phyloP scores from a whole-genome alignment of 1,140 invertebrate genomes.

The Sinonovacula constricta region DNA sequence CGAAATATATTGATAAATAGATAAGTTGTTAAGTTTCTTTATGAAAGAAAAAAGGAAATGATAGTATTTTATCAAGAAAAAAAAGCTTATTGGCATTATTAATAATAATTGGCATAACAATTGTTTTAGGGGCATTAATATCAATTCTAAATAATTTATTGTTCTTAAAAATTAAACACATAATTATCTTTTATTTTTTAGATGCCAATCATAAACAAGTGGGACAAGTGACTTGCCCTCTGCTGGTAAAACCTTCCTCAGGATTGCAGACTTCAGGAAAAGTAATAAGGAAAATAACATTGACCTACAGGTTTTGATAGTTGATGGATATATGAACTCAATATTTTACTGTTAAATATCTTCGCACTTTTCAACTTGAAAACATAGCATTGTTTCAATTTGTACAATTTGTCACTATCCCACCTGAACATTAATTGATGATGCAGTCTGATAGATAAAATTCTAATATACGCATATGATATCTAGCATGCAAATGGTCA shows the following conservation, averaged over 20 bases:
- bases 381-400: constrained; percentile 32
- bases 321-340: constrained; percentile 34
- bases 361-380: constrained; percentile 31
- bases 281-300: constrained; percentile 30
- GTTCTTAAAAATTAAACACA: constrained; percentile 34
- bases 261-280: constrained; percentile 33
- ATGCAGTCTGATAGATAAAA: constrained; percentile 32
- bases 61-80: not conserved
- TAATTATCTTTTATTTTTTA: constrained; percentile 26
- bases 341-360: constrained; percentile 32
- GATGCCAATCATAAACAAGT: constrained; percentile 29
- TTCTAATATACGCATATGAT: too few relatives aligned
- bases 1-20: constrained; percentile 24
- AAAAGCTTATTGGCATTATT: constrained; percentile 10
- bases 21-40: constrained; percentile 5
- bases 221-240: constrained; percentile 29
- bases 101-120: constrained; percentile 21
- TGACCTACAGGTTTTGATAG: constrained; percentile 31
- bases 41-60: constrained; percentile 19
- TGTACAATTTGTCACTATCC: constrained; percentile 33
- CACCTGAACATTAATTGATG: constrained; percentile 28
- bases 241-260: constrained; percentile 31
- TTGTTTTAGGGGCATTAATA: constrained; percentile 21
- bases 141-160: constrained; percentile 35
- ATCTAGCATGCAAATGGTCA: constrained; percentile 33